Conservation (phyloP, 2,797 vertebrate genomes). For the Phoxinus dragarum region DNA sequence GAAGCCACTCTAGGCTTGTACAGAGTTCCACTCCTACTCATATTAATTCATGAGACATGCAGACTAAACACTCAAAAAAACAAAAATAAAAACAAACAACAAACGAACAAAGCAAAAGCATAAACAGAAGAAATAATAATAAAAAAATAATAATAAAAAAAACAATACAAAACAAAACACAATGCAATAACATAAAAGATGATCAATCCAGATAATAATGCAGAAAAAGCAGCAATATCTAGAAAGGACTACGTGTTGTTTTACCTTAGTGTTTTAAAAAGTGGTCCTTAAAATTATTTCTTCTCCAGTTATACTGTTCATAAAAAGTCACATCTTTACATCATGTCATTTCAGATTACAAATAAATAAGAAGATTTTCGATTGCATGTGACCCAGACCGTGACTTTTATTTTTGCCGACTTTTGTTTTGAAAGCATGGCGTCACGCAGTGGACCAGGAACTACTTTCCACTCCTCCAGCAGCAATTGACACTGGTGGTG, state of each 20-base stretch:
- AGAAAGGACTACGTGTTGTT: background rate
- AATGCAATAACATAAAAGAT: no score
- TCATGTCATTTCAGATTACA: background rate
- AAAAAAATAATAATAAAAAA: no score
- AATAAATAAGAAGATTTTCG: background rate
- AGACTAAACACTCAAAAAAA: no score
- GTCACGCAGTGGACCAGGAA: constrained; percentile 43
- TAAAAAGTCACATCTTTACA: background rate
- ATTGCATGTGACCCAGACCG: background rate
- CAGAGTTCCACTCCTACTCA: no score
- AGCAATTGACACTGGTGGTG: constrained; percentile 32
- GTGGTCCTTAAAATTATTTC: background rate
- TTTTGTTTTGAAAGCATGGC: constrained; percentile 49
- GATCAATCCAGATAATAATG: no score
- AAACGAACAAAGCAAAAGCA: no score
- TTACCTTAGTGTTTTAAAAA: background rate
- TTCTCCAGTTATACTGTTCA: background rate
- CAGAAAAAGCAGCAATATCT: no score
- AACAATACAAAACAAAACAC: no score
- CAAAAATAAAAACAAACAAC: no score
- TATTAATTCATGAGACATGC: no score
- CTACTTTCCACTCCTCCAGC: constrained; percentile 3
- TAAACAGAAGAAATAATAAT: no score
- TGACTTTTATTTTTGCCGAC: constrained; percentile 18
- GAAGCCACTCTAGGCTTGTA: no score